These are phyloP conservation scores for Cerastoderma edule DNA, from an alignment of 2,888 invertebrate species.

Conservation along the genomic window DNA sequence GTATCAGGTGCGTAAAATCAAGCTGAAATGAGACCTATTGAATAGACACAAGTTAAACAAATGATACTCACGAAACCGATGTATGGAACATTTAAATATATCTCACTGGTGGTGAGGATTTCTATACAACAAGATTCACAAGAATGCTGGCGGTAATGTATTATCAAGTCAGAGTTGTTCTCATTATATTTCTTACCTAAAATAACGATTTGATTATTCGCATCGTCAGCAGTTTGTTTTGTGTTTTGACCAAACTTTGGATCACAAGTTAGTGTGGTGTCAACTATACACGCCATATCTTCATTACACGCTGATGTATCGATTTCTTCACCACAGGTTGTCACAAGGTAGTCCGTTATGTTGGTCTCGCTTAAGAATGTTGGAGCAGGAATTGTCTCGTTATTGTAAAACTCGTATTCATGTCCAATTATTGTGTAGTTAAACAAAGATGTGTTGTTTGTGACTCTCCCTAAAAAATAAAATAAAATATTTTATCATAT, in stretches of 20 bases:
- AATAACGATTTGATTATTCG: neutral
- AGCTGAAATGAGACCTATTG: too few species aligned
- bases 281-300: neutral
- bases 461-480: slow-evolving; percentile 27
- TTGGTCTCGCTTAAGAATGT: neutral
- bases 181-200: too few species aligned
- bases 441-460: slow-evolving; percentile 19
- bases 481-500: too few species aligned
- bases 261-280: neutral
- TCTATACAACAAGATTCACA: too few species aligned
- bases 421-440: slow-evolving; percentile 16
- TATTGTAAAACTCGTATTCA: slow-evolving; percentile 25
- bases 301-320: neutral
- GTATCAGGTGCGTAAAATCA: too few species aligned
- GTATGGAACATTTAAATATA: too few species aligned
- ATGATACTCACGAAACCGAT: too few species aligned
- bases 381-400: neutral
- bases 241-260: neutral
- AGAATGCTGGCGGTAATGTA: too few species aligned
- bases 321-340: neutral
- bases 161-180: too few species aligned
- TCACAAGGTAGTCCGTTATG: neutral
- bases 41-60: too few species aligned
- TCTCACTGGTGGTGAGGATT: too few species aligned
- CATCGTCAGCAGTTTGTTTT: neutral